Evolutionary conservation across 1,140 invertebrate genomes (phyloP), one percentile per base, ranked within the genome.

Genomic region (Homalodisca vitripennis): DNA sequence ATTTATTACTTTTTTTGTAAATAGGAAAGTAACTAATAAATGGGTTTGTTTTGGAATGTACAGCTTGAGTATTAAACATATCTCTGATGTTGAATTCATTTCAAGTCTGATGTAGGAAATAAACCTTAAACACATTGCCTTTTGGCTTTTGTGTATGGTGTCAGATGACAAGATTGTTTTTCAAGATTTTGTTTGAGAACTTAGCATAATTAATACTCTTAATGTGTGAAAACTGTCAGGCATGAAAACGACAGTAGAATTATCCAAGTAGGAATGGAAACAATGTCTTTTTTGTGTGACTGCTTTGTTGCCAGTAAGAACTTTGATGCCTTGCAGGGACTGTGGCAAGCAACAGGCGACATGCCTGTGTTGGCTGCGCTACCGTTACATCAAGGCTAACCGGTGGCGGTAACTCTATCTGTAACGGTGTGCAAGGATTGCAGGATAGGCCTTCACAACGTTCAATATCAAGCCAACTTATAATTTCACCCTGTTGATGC

Each of bases 401-500:
- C 3, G 3, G 48, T 51, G n/a, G n/a, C 48, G 3, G 48, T 51
- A 51, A 51, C 48, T 51, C n/a, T 3, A 51, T 51, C 17, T 22
- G 22, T 51, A 51, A 51, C 48, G 48, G 48, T 51, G n/a, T 12
- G 3, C 48, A 51, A 51, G 48, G 48, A 51, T 22, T 51, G 6
- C 48, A 51, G n/a, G 48, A 51, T 20, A 10, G n/a, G 6, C 17
- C 17, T 41, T 17, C 17, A 10, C 34, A 6, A 41, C 17, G 34
- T 41, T 41, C 17, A 6, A 10, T 41, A 41, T 41, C 6, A 6
- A 6, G 34, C 6, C 6, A 6, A 41, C 6, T 41, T 10, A 10
- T 17, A 17, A 17, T 41, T 10, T 41, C 34, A 6, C 17, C 17
- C 6, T 6, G 17, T 41, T 41, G 17, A 6, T 41, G 6, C 34